phyloP scores from a whole-genome alignment of 2,113 vertebrate species.

The Alces alces region DNA sequence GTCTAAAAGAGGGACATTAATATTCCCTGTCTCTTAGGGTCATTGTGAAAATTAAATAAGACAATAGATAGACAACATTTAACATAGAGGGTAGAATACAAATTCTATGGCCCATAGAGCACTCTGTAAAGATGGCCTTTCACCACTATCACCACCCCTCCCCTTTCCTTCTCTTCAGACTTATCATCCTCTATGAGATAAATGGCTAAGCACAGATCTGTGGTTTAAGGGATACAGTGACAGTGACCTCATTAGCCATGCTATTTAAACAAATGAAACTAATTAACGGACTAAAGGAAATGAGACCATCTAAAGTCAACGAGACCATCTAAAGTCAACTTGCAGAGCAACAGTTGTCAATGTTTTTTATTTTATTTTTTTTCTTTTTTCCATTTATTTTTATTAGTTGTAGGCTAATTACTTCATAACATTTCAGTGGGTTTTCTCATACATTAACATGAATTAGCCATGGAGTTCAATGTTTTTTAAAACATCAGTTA shows the following conservation, averaged over 20 bases:
- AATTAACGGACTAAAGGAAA: neutral
- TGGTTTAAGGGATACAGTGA: neutral
- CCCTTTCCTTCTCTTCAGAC: neutral
- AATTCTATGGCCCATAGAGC: neutral
- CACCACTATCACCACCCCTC: neutral
- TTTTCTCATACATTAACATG: too few relatives aligned
- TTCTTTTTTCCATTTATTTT: too few relatives aligned
- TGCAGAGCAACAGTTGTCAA: neutral
- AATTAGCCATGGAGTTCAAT: too few relatives aligned
- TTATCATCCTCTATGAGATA: neutral
- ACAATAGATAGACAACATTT: neutral
- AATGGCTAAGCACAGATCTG: neutral
- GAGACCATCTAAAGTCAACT: neutral
- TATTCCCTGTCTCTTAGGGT: neutral
- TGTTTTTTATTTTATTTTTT: neutral
- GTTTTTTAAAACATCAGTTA: neutral
- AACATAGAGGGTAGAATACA: neutral
- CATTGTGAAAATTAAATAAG: conserved; percentile 18
- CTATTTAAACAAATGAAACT: neutral
- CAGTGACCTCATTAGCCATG: neutral
- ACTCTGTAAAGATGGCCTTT: neutral
- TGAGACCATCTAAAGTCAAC: neutral
- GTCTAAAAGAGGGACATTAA: neutral
- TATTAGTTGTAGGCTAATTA: too few relatives aligned
- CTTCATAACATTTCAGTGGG: too few relatives aligned